Conservation (phyloP, 2,888 invertebrate genomes). For the Archips crataeganus region DNA sequence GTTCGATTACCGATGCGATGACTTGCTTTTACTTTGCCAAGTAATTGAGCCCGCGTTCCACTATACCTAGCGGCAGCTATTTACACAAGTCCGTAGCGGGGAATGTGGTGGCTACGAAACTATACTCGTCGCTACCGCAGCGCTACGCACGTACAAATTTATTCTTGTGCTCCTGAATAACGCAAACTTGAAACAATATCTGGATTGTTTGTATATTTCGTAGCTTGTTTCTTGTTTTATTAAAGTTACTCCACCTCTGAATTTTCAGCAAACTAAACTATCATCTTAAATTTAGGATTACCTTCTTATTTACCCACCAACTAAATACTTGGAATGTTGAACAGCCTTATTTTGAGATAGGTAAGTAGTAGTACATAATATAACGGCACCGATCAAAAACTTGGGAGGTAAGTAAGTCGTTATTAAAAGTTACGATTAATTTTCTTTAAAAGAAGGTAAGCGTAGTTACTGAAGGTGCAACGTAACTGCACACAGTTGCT, state of each 20-base stretch:
- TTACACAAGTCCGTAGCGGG: constrained; percentile 41
- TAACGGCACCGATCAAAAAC: constrained; percentile 50
- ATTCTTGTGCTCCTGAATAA: constrained; percentile 31
- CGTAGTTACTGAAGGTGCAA: constrained; percentile 48
- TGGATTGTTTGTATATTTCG: constrained; percentile 34
- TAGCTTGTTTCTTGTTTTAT: constrained; percentile 27
- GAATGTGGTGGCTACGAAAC: constrained; percentile 58
- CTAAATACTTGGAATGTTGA: background rate
- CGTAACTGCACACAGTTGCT: constrained; percentile 71
- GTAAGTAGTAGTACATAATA: constrained; percentile 44
- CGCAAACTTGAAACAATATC: constrained; percentile 33
- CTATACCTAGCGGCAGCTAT: constrained; percentile 44
- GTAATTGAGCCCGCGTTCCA: constrained; percentile 70
- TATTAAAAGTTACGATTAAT: constrained; percentile 63
- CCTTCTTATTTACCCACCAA: background rate
- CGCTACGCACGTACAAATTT: constrained; percentile 44
- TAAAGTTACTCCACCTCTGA: background rate
- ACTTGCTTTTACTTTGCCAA: constrained; percentile 75
- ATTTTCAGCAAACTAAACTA: background rate
- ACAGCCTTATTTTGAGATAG: constrained; percentile 57
- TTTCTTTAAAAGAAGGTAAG: constrained; percentile 57
- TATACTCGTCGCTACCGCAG: constrained; percentile 58
- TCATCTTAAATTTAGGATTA: background rate
- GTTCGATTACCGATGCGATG: constrained; percentile 77
- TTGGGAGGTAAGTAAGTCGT: constrained; percentile 46